Percentiles rank a stretch among this genome's conserved stretches.
phyloP scores from a whole-genome alignment of 1,140 invertebrate species.

The Diprion similis region DNA sequence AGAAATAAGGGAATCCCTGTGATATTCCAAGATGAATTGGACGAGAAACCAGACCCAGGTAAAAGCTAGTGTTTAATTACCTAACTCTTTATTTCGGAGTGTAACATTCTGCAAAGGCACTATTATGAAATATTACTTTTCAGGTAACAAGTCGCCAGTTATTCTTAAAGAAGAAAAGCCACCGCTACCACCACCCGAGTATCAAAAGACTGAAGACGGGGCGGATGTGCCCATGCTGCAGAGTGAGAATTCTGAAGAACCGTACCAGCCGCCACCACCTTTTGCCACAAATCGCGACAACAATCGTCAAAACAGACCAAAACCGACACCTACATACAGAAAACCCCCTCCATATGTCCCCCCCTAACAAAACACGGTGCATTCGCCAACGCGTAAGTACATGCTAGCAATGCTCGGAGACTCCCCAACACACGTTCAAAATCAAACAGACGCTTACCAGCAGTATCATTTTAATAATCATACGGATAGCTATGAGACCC shows the following conservation, averaged over 20 bases:
- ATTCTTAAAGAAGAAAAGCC: constrained; percentile 94
- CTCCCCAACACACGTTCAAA: constrained; percentile 50
- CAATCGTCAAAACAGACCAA: constrained; percentile 71
- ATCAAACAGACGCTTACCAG: constrained; percentile 33
- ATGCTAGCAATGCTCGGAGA: constrained; percentile 56
- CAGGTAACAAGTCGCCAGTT: constrained; percentile 83
- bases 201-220: constrained; percentile 67
- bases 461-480: constrained; percentile 19
- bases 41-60: constrained; percentile 86
- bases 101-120: background rate
- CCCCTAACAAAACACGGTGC: constrained; percentile 73
- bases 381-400: constrained; percentile 52
- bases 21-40: constrained; percentile 93
- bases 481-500: constrained; percentile 11
- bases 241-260: constrained; percentile 61
- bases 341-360: constrained; percentile 92
- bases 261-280: constrained; percentile 75
- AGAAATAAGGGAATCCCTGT: constrained; percentile 91
- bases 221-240: constrained; percentile 57
- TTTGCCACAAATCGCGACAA: constrained; percentile 77
- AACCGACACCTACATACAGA: constrained; percentile 85
- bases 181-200: constrained; percentile 80
- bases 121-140: background rate
- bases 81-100: background rate
- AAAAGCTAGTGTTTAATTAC: constrained; percentile 9